phyloP scores from a whole-genome alignment of 2,888 invertebrate genomes.

The Hermodice carunculata region DNA sequence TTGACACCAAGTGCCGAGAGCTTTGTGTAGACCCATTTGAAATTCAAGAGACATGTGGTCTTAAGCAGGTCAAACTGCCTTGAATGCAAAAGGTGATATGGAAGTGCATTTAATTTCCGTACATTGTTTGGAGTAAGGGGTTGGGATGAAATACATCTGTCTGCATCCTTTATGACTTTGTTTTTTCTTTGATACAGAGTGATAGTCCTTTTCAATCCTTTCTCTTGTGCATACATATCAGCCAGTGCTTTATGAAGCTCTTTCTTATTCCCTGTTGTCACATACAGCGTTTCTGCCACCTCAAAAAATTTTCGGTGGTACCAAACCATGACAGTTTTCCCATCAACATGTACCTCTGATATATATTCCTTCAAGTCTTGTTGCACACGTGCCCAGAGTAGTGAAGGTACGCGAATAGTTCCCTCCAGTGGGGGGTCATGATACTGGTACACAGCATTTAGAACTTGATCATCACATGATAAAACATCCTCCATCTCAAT shows the following conservation, averaged over 20 bases:
- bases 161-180: constrained; percentile 35
- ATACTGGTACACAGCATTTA: constrained; percentile 46
- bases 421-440: constrained; percentile 45
- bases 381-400: constrained; percentile 50
- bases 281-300: constrained; percentile 43
- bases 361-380: constrained; percentile 50
- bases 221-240: constrained; percentile 27
- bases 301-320: constrained; percentile 53
- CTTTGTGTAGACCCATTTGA: constrained; percentile 25
- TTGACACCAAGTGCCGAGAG: constrained; percentile 23
- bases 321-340: constrained; percentile 55
- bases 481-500: constrained; percentile 45
- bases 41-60: constrained; percentile 29
- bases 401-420: constrained; percentile 46
- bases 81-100: constrained; percentile 34
- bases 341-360: constrained; percentile 48
- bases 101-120: constrained; percentile 37
- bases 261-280: background rate
- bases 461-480: constrained; percentile 43
- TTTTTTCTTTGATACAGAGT: constrained; percentile 29
- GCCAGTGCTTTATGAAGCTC: constrained; percentile 28
- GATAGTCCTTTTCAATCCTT: constrained; percentile 34
- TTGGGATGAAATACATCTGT: constrained; percentile 34
- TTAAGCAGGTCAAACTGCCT: constrained; percentile 14
- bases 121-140: constrained; percentile 25